Base-by-base conservation (phyloP, 2,113 vertebrate genomes). In the Melanocharis versteri region DNA sequence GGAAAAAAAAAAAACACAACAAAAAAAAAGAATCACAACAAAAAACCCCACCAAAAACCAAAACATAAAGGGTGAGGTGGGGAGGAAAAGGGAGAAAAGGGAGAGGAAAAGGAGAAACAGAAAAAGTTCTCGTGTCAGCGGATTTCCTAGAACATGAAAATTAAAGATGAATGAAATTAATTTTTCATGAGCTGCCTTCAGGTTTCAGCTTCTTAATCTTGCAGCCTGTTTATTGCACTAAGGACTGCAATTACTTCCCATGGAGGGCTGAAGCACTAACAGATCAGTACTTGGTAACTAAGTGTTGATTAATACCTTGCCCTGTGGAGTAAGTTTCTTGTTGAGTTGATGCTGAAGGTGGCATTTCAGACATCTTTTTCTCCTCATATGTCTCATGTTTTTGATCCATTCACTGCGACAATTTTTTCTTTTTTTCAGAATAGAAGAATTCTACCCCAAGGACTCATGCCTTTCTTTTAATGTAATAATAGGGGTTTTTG, bases 161-260 rank as follows among this genome's bases (percentile, higher is more conserved):
- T 96, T 93, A 94, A 97, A 96, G 96, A 96, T 85, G 30, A 96
- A 97, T 57, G 72, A 95, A 97, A 95, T 97, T 66, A 96, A 96
- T 96, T 93, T 97, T 98, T 98, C 51, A 96, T 96, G 57, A 97
- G 90, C 31, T 62, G 28, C 86, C 96, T 96, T 97, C 91, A 96
- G 81, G 96, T 95, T 87, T 94, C 70, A 26, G 57, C 35, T 93
- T 97, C 95, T 90, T 77, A 97, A 76, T 91, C 83, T 92, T 90
- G 48, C 20, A 95, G 77, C 27, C 47, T 96, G 79, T 78, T 95
- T 93, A 90, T 95, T 97, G 90, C 92, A 90, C 72, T 57, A 69
- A 95, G 75, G 93, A 90, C 50, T 68, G 42, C 19, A 76, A 61
- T 91, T 91, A 50, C 8, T 40, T 95, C 92, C 83, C 71, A 70